These are phyloP conservation scores for Lontra canadensis DNA, from an alignment of 2,113 vertebrate species.

Conservation along the genomic window DNA sequence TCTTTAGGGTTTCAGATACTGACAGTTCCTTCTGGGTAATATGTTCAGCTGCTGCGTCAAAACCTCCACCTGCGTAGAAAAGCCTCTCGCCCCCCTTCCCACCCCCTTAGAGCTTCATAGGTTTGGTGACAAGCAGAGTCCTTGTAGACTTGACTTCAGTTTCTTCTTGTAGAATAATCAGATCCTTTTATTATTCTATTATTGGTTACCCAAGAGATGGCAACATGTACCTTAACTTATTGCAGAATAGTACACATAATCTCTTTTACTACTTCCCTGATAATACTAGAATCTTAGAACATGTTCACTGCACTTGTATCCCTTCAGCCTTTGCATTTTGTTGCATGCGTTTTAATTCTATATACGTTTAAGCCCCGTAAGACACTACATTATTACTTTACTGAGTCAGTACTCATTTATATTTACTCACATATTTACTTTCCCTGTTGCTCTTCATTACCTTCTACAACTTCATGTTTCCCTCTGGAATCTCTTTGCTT, in stretches of 20 bases:
- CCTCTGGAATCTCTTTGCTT: constrained; percentile 50
- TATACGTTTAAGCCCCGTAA: neutral
- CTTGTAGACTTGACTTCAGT: neutral
- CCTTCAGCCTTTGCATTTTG: neutral
- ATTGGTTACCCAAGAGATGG: neutral
- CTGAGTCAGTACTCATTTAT: neutral
- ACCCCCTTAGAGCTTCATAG: neutral
- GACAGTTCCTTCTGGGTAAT: neutral
- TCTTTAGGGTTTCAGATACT: neutral
- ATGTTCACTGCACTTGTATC: neutral
- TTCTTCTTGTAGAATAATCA: constrained; percentile 29
- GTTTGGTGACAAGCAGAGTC: neutral
- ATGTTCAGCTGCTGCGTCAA: neutral
- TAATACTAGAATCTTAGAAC: neutral
- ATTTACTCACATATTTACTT: constrained; percentile 33
- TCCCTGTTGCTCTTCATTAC: constrained; percentile 37
- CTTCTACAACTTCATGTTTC: constrained; percentile 24
- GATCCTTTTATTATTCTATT: neutral
- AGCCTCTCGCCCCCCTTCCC: neutral
- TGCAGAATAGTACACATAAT: neutral
- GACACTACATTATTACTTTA: neutral
- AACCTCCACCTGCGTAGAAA: neutral
- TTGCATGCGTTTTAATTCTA: constrained; percentile 48
- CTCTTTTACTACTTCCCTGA: neutral
- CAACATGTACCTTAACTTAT: constrained; percentile 12